Evolutionary conservation across 2,113 vertebrate species (phyloP).

Genomic region (Calypte anna): DNA sequence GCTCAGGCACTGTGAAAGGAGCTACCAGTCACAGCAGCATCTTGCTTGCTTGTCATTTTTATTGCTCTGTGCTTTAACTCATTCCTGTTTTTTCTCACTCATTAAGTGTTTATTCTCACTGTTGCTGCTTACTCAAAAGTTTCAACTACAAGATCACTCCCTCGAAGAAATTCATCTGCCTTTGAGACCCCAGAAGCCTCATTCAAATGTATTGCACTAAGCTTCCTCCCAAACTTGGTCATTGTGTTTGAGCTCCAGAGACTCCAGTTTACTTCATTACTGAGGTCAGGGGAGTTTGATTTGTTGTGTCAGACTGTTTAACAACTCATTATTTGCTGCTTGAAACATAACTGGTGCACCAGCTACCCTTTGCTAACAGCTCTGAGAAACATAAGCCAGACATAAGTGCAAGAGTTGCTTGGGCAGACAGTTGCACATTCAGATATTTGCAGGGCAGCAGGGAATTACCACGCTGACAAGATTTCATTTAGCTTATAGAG

Average conservation of each 20-base stretch:
- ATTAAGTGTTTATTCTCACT: conserved; percentile 1
- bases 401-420: neutral
- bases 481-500: neutral
- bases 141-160: neutral
- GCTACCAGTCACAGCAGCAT: neutral
- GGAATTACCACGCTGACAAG: neutral
- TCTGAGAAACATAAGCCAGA: neutral
- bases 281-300: neutral
- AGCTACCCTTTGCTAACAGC: neutral
- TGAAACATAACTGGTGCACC: neutral
- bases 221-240: neutral
- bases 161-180: neutral
- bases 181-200: neutral
- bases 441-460: neutral
- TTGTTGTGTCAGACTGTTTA: neutral
- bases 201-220: rapidly evolving
- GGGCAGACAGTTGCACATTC: neutral
- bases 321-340: neutral
- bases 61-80: neutral
- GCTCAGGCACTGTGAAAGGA: neutral
- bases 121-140: neutral
- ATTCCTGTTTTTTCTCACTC: neutral
- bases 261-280: neutral
- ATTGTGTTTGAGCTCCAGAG: neutral
- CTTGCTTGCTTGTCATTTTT: neutral